phyloP scores from a whole-genome alignment of 2,113 vertebrate species.

The Gobius niger region DNA sequence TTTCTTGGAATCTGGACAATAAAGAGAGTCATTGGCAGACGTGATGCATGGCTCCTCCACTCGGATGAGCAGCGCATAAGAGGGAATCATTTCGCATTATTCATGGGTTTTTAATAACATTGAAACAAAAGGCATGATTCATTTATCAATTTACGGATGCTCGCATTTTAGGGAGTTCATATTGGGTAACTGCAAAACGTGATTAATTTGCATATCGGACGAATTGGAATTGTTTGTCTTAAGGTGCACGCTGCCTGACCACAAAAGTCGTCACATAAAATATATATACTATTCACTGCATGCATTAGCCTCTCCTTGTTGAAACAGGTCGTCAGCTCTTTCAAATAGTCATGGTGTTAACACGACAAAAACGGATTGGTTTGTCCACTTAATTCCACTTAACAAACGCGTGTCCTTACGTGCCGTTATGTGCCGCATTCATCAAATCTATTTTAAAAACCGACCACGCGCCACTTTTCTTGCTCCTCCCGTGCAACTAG shows the following conservation, averaged over 20 bases:
- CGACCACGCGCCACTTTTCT: conserved; percentile 35
- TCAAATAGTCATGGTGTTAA: not conserved
- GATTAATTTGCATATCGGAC: no score
- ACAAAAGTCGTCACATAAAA: no score
- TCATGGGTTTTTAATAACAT: not conserved
- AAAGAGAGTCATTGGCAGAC: not conserved
- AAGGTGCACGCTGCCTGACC: no score
- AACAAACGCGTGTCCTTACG: conserved; percentile 27
- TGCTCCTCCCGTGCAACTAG: conserved; percentile 18
- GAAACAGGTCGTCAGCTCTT: no score
- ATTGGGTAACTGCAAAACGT: not conserved
- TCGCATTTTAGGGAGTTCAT: not conserved
- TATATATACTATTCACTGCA: no score
- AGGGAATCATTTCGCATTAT: conserved; percentile 1
- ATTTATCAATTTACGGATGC: not conserved
- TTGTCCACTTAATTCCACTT: conserved; percentile 43
- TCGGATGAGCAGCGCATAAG: not conserved
- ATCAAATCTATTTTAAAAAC: conserved; percentile 38
- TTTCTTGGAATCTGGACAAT: conserved; percentile 4
- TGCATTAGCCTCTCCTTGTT: no score
- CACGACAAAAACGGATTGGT: conserved; percentile 5
- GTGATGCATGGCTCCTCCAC: not conserved
- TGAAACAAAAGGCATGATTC: not conserved
- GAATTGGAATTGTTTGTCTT: no score
- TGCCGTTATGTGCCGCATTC: conserved; percentile 26